Base-by-base conservation (phyloP, 2,113 vertebrate species). In the Hiodon tergisus region DNA sequence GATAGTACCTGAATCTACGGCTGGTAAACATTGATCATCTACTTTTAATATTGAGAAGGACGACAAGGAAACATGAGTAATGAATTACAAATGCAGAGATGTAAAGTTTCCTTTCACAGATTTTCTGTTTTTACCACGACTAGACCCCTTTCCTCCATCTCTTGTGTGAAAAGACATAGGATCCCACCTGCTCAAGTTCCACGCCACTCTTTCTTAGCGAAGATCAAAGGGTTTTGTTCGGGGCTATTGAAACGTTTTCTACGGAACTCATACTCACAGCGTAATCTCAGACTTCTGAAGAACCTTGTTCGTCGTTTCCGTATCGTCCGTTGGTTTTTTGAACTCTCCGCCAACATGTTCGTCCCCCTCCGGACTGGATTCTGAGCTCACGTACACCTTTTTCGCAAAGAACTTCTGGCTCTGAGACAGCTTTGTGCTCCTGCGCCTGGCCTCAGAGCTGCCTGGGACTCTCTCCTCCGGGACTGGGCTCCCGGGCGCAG, bases 381-480 rank as follows among this genome's bases (percentile, higher is more conserved):
- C 80, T 0, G 82, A 63, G 69, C 76, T 78, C 4, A 86, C 4
- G 4, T 68, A 53, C 63, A 85, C 87, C 55, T 78, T 84, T 31
- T 86, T 81, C 48, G 84, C 78, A 57, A 81, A 84, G 52, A 79
- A 74, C 66, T 79, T 88, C 74, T 79, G 58, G 5, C 85, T 85
- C 0, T 81, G 78, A 9, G 89, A 88, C 65, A 90, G 80, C 66
- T 83, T 90, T 61, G 87, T 86, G 31, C 89, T 90, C 79, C 60
- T 89, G 48, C 86, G 84, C 1, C 86, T 88, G 13, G 83, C 83
- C 17, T 69, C 78, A 0, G 11, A 3, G 9, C n/a, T 70, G 53
- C 55, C 74, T 3, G 52, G 6, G 31, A 73, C 72, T 8, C 0
- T 11, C 51, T 72, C 80, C 55, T 85, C 82, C 61, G 73, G 46